Evolutionary conservation across 2,888 invertebrate species (phyloP), one percentile per base, ranked within the genome.

Genomic region (Temnothorax rugatulus): DNA sequence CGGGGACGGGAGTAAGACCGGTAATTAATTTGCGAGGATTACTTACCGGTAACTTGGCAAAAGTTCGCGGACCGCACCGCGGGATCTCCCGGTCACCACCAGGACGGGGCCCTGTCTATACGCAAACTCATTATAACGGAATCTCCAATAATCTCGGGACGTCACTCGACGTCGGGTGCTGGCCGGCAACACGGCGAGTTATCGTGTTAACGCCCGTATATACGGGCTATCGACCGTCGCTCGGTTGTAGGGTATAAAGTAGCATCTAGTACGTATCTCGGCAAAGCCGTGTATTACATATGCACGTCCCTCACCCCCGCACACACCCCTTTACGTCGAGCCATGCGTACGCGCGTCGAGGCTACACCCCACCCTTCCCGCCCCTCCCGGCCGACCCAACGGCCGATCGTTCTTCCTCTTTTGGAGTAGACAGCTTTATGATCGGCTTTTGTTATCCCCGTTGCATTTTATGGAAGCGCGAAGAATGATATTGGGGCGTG

Each of bases 141-240:
- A 90, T 90, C 86, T 74, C 84, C 82, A 54, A 29, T 85, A 87
- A 90, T 90, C 90, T 88, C 86, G 84, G 85, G 75, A 83, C 85
- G 88, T 88, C 89, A 66, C 74, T 84, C 73, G 85, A 86, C 66
- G 66, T 64, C 64, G 21, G 63, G 15, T 47, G 83, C 71, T 79
- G 79, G 82, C 86, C 88, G 83, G 84, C 90, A 88, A 85, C 85
- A 87, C 85, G 90, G 83, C 89, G 90, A 84, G 88, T 90, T 90
- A 90, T 90, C 90, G 88, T 89, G 90, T 90, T 90, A 90, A 90
- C 90, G 90, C 89, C 86, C 83, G 85, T 57, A 47, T 74, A 47
- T 87, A 86, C 89, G 89, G 64, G 75, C 84, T 90, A 90, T 90
- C 90, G 90, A 90, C 89, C 90, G 87, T 85, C 50, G 69, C 82